These are phyloP conservation scores for Spizaetus ornatus DNA, from an alignment of 2,113 vertebrate species.

Conservation along the genomic window DNA sequence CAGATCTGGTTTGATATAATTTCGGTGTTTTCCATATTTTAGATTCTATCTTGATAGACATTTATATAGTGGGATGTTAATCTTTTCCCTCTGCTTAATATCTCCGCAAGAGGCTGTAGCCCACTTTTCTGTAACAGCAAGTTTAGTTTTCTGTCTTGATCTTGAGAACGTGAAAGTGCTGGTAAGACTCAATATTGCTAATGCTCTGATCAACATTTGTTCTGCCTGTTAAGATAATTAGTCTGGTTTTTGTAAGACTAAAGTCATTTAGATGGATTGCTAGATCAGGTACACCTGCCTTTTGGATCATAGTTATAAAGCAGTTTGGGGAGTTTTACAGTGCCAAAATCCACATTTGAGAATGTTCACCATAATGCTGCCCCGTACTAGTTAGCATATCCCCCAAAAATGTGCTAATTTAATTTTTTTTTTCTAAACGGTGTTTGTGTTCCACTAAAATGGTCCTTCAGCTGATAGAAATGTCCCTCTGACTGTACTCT, in stretches of 20 bases:
- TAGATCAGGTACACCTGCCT: neutral
- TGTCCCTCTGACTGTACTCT: neutral
- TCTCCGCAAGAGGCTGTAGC: neutral
- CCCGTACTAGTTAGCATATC: neutral
- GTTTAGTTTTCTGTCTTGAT: neutral
- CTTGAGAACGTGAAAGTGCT: neutral
- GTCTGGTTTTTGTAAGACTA: neutral
- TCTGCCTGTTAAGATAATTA: neutral
- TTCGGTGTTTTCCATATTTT: neutral
- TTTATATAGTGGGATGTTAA: neutral
- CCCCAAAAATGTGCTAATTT: neutral
- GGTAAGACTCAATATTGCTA: neutral
- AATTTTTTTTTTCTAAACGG: accelerated
- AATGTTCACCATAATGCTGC: neutral
- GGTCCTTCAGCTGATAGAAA: neutral
- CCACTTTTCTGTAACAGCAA: neutral
- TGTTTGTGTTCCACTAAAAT: neutral
- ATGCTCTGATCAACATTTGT: neutral
- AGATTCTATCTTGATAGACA: neutral
- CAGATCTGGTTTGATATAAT: neutral
- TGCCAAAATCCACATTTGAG: neutral
- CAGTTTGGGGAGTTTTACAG: neutral
- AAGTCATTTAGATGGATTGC: neutral
- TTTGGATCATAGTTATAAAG: neutral
- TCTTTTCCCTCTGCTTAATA: neutral